Conservation (phyloP, 2,113 vertebrate genomes). For the Artemisiospiza belli region DNA sequence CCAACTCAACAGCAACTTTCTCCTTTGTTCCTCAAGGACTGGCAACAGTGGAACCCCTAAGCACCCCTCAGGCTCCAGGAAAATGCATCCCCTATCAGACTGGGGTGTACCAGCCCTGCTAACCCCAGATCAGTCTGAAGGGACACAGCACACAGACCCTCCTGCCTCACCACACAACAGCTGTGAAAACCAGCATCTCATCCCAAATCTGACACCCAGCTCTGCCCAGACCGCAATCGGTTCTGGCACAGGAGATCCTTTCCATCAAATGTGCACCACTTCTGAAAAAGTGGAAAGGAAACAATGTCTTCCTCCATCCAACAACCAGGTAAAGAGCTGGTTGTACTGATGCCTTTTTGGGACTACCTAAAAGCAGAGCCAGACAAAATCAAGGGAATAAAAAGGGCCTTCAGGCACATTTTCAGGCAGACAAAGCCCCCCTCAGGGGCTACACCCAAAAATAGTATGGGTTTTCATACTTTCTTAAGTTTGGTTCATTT, state of each 20-base stretch:
- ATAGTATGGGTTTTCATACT: neutral
- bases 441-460: neutral
- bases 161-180: neutral
- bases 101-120: neutral
- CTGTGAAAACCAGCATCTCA: neutral
- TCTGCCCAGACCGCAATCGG: fast-evolving
- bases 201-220: neutral
- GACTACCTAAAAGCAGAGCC: neutral
- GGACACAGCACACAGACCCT: neutral
- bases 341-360: neutral
- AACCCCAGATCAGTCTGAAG: neutral
- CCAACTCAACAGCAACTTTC: fast-evolving
- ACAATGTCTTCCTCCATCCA: neutral
- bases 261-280: fast-evolving
- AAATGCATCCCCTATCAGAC: neutral
- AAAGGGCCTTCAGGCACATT: neutral
- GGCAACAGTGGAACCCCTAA: neutral
- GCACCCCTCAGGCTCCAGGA: fast-evolving
- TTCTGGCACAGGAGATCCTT: neutral
- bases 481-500: neutral
- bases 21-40: neutral
- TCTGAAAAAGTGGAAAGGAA: neutral
- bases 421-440: fast-evolving
- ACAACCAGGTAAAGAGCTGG: neutral
- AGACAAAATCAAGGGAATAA: neutral